Percentiles rank a stretch among this genome's conserved stretches.
phyloP scores from a whole-genome alignment of 2,113 vertebrate species.

The Solenodon paradoxus region DNA sequence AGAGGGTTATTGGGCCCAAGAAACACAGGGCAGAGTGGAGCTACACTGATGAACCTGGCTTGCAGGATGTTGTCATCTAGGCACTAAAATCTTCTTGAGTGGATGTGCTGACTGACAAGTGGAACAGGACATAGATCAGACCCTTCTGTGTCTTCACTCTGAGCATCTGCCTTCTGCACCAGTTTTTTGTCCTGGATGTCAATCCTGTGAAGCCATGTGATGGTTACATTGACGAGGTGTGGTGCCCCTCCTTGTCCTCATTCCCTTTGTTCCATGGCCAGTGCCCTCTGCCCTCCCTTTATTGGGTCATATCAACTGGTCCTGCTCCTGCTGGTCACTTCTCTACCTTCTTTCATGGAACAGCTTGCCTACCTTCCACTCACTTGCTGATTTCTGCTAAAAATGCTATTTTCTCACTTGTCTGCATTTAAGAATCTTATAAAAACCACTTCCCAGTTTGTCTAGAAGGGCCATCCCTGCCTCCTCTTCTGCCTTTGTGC shows the following conservation, averaged over 20 bases:
- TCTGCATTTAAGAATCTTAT: neutral
- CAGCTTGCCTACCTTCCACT: neutral
- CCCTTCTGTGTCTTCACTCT: neutral
- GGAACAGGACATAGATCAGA: neutral
- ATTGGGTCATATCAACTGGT: no score
- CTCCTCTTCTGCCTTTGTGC: no score
- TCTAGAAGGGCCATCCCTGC: no score
- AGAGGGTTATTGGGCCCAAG: neutral
- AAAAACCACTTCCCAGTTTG: neutral
- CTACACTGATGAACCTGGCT: neutral
- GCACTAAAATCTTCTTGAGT: neutral
- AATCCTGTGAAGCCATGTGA: no score
- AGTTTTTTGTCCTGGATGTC: neutral
- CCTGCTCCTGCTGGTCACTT: neutral
- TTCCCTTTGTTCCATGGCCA: no score
- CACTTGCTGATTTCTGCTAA: neutral
- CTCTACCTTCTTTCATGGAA: neutral
- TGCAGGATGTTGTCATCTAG: neutral
- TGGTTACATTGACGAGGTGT: no score
- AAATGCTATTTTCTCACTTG: neutral
- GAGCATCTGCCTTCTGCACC: neutral
- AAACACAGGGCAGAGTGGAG: neutral
- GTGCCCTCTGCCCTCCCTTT: no score
- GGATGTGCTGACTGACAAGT: neutral
- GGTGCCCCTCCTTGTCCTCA: no score